Evolutionary conservation across 2,113 vertebrate genomes (phyloP), one percentile per base, ranked within the genome.

Genomic region (Brienomyrus brachyistius): DNA sequence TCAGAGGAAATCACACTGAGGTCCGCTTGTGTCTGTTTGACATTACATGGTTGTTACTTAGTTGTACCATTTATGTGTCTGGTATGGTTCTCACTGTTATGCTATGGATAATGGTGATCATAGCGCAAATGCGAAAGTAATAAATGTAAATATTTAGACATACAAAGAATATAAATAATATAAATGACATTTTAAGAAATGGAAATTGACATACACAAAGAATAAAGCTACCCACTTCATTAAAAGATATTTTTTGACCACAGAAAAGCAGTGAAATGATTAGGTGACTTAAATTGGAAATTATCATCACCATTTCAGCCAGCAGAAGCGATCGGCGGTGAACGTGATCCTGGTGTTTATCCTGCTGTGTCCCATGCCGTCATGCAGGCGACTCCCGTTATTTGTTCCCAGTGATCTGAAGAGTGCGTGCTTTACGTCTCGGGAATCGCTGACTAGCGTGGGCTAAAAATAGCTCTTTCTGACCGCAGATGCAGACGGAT

Each of bases 381-480:
- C 35, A 80, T 43, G 31, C 66, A 13, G 31, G 27, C 31, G 0
- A 6, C 27, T 40, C 47, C 8, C 7, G 13, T 54, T 54, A 19
- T 54, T 23, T 10, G 8, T 4, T 5, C 13, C 11, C 21, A 52
- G 85, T 86, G 13, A n/a, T 54, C 85, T 86, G 82, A 85, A 80
- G 74, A 40, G 82, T 85, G 19, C 17, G 21, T 85, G 43, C 19
- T 85, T 52, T 54, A 52, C 27, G 27, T 52, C 50, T 86, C 5
- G 13, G 50, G 85, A 51, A 86, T 27, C 19, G 82, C 47, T 86
- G 85, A 86, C 85, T 86, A 86, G 27, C 48, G 4, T 86, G 48
- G 47, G 45, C 50, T 35, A 86, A 86, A 86, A 86, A 86, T 51
- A 86, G 85, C 23, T 27, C 85, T 52, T 86, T 54, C 15, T 86